Conservation (phyloP, 2,888 invertebrate species). For the Arctia plantaginis region DNA sequence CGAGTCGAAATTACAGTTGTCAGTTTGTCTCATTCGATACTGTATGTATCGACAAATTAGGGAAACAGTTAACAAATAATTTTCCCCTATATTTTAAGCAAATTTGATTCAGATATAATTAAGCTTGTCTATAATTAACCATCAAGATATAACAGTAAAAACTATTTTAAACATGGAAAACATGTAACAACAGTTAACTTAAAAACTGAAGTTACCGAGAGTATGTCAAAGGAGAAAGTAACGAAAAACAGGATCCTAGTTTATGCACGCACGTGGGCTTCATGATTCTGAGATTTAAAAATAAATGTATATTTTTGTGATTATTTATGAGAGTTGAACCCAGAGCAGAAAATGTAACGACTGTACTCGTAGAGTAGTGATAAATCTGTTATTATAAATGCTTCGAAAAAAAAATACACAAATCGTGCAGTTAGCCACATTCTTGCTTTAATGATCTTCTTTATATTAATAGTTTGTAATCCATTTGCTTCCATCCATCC, state of each 20-base stretch:
- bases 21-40: not conserved
- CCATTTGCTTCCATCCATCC: too few species aligned
- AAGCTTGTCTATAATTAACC: slow-evolving; percentile 4
- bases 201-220: slow-evolving; percentile 37
- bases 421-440: not conserved
- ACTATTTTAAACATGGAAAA: slow-evolving; percentile 35
- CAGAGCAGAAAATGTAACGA: not conserved
- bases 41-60: not conserved
- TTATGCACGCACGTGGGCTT: slow-evolving; percentile 27
- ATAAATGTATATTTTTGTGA: not conserved
- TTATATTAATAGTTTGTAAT: not conserved
- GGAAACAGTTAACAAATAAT: not conserved
- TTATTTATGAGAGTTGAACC: not conserved
- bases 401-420: not conserved
- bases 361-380: not conserved
- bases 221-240: slow-evolving; percentile 54
- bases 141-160: slow-evolving; percentile 33
- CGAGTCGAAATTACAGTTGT: not conserved
- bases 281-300: slow-evolving; percentile 1
- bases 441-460: not conserved
- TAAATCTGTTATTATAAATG: not conserved
- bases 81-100: not conserved
- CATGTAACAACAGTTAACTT: slow-evolving; percentile 37
- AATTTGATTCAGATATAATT: slow-evolving; percentile 11
- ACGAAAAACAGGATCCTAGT: slow-evolving; percentile 52